These are phyloP conservation scores for Apodemia duryi DNA, from an alignment of 2,888 invertebrate species.

Conservation along the genomic window DNA sequence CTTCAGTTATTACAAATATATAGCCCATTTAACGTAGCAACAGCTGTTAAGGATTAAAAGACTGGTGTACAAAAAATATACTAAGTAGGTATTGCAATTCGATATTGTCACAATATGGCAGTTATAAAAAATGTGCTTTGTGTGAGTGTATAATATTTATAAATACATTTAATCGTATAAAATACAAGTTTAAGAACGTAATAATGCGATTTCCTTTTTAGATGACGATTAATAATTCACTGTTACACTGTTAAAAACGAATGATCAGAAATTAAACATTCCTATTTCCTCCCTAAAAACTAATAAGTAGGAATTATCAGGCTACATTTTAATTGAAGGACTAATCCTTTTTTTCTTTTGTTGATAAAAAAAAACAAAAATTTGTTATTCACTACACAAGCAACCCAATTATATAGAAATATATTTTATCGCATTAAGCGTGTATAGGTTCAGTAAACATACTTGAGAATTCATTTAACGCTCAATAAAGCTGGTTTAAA, in stretches of 20 bases:
- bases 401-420: not conserved
- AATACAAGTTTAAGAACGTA: too few species aligned
- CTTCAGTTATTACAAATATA: not conserved
- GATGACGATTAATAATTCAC: too few species aligned
- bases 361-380: not conserved
- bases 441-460: constrained; percentile 3
- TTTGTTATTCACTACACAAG: constrained; percentile 6
- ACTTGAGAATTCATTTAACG: constrained; percentile 26
- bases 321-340: not conserved
- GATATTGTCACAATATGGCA: constrained; percentile 5
- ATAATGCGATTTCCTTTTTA: too few species aligned
- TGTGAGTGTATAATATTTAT: too few species aligned
- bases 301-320: too few species aligned
- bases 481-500: constrained; percentile 42
- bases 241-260: too few species aligned
- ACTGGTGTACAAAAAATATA: constrained; percentile 5
- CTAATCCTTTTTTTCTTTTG: not conserved
- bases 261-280: too few species aligned
- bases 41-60: not conserved
- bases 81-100: not conserved
- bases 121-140: not conserved
- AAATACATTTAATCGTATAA: too few species aligned
- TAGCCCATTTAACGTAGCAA: not conserved
- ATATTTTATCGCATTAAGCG: not conserved
- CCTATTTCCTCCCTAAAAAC: too few species aligned